Base-by-base conservation (phyloP, 2,797 vertebrate genomes). In the Scolopax bukidnonensis region DNA sequence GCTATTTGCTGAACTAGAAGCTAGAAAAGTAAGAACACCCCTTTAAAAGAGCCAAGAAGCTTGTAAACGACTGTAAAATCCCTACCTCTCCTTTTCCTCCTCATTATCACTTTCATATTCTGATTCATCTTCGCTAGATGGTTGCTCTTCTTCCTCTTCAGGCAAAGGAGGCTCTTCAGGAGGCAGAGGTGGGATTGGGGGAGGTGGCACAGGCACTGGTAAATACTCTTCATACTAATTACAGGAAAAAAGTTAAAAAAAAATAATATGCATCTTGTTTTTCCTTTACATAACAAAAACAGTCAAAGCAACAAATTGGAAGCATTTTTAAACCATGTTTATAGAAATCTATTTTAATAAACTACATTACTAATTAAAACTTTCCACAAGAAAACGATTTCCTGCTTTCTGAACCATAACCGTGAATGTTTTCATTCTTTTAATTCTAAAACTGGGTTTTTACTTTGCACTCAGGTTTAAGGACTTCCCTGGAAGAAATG, bases 101-200 rank as follows among this genome's bases (percentile, higher is more conserved):
- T 99, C 98, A 27, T 99, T 98, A 63, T 97, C 98, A 81, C 99
- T 99, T 96, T 99, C 99, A 48, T 99, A 99, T 92, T 99, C 99
- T 0, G 99, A 99, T 93, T 99, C 99, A 63, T 98, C 98, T 83
- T 97, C 98, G n/a, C 98, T 98, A 88, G 98, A 98, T 7, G 96
- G 83, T 27, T 98, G 92, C 41, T 97, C 97, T 65, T 98, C 98
- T 87, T 99, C 98, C 30, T 99, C 98, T 69, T 98, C 98, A 5
- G 99, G 99, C 84, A 99, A 87, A 57, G 99, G 99, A 20, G 99
- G 99, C 53, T 99, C 99, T 89, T 99, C 98, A 1, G 99, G 99
- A 59, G 98, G 99, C 40, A 98, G 97, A 28, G 98, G 98, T 47
- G 99, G 99, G 92, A 98, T 94, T 51, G 99, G 99, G 2, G 98